Conservation (phyloP, 2,113 vertebrate genomes). For the Candoia aspera region DNA sequence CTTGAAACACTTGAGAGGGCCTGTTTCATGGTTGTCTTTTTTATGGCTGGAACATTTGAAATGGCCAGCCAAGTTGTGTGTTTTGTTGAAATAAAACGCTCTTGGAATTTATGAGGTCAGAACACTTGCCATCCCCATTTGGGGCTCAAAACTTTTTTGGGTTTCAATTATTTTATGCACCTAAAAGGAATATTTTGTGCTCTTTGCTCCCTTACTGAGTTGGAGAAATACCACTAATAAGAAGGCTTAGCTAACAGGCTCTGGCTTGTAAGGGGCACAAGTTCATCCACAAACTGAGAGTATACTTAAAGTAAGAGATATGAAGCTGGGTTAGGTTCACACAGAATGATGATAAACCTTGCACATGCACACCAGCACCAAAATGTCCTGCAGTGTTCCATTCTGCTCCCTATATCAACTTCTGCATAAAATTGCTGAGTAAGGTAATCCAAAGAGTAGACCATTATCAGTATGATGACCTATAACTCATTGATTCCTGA, state of each 20-base stretch:
- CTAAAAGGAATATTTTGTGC: neutral
- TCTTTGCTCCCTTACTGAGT: neutral
- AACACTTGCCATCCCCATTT: neutral
- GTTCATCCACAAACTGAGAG: slow-evolving; percentile 33
- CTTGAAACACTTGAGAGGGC: neutral
- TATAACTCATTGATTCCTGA: neutral
- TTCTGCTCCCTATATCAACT: neutral
- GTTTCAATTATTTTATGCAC: neutral
- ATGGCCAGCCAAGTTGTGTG: neutral
- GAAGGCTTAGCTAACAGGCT: neutral
- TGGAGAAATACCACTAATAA: neutral
- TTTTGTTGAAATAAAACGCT: neutral
- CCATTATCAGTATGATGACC: neutral
- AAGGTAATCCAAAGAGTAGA: neutral
- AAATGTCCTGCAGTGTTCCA: neutral
- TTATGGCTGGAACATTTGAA: neutral
- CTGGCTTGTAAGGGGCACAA: neutral
- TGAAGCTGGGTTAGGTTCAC: neutral
- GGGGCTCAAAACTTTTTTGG: neutral
- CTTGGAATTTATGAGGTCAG: neutral
- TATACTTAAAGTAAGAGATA: slow-evolving; percentile 46
- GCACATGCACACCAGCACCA: neutral
- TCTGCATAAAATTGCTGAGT: neutral
- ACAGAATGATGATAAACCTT: neutral
- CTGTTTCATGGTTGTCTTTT: neutral